Base-by-base conservation (phyloP, 1,140 invertebrate species). In the Andricus grossulariae region DNA sequence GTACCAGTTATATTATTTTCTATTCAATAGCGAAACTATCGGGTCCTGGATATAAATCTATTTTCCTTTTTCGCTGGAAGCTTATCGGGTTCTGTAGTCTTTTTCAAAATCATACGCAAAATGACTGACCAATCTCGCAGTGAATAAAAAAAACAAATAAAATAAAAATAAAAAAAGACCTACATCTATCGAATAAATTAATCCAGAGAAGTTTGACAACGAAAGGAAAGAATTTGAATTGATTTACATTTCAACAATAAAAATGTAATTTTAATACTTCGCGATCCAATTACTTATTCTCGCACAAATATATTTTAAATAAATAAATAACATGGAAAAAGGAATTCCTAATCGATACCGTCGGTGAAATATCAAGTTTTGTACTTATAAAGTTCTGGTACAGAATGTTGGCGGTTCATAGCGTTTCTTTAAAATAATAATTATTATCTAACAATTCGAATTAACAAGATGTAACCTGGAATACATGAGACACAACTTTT, bases 301-400 rank as follows among this genome's bases (percentile, higher is more conserved):
- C n/a, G 15, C 15, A 60, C 21, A 32, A 60, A 60, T 19, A 60
- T 19, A 19, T 55, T 66, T 66, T 66, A 66, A 66, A 45, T 66
- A 66, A 66, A 66, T 66, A 66, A 66, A 66, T 66, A 66, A 66
- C 25, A 66, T 66, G 60, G 5, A 66, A 66, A 66, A 66, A 25
- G 25, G 10, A 39, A 25, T 16, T 55, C 54, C 54, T 13, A 55
- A 19, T 55, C 13, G 18, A 21, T 19, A 55, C 5, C 55, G 55
- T 3, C 32, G 32, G 32, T 66, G 45, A 66, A 66, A 66, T 66
- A 66, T 66, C 25, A 39, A 66, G 39, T 66, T 60, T 66, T 66
- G 60, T 66, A 66, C 60, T 66, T 66, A 45, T 7, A 45, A 45
- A 66, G 60, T 66, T 66, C 60, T 66, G 60, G 18, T 55, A 55